Conservation (phyloP, 2,888 invertebrate species). For the Calliphora vomitoria region DNA sequence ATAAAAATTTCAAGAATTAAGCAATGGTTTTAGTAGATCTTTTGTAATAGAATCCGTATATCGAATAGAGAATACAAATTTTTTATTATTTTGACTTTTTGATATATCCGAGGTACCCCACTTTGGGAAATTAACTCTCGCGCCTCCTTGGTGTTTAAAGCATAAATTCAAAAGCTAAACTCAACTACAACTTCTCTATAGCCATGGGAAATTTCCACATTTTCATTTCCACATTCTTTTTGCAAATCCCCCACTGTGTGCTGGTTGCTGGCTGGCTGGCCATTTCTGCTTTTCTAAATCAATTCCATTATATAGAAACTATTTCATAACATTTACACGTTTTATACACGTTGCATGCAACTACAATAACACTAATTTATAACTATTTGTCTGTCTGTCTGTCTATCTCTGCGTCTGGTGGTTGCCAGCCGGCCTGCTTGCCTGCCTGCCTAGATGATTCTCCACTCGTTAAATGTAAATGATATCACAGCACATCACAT, state of each 20-base stretch:
- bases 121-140: no score
- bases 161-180: no score
- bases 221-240: no score
- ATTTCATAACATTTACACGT: constrained; percentile 62
- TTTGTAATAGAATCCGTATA: no score
- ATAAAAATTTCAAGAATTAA: no score
- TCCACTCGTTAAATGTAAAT: constrained; percentile 67
- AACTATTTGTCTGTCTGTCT: constrained; percentile 29
- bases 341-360: constrained; percentile 55
- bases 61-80: no score
- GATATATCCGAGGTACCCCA: no score
- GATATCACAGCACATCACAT: constrained; percentile 61
- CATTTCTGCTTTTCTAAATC: constrained; percentile 43
- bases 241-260: not conserved
- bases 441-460: constrained; percentile 40
- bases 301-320: constrained; percentile 39
- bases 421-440: constrained; percentile 19
- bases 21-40: no score
- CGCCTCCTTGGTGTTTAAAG: no score
- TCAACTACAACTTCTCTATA: no score
- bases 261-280: not conserved
- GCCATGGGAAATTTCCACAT: no score
- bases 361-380: constrained; percentile 26
- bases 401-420: constrained; percentile 36
- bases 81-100: no score